Evolutionary conservation across 2,888 invertebrate genomes (phyloP).

Genomic region (Gandaritis pyraliata): DNA sequence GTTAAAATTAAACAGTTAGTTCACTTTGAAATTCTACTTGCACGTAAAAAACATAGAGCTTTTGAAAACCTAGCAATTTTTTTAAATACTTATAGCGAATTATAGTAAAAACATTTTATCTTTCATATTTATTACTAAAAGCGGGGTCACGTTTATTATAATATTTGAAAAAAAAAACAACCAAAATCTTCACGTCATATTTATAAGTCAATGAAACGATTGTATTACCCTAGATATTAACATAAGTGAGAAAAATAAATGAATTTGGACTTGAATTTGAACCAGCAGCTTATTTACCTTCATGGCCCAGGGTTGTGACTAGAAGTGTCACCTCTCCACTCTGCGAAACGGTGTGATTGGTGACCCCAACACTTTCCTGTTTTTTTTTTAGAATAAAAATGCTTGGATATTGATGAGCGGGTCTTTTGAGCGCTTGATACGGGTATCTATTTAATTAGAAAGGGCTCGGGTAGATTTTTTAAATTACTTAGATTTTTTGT

Average conservation of each 20-base stretch:
- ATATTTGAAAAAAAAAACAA: too few relatives aligned
- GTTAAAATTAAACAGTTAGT: constrained; percentile 11
- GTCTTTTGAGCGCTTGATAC: constrained; percentile 9
- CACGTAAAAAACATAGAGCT: background rate
- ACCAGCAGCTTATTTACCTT: background rate
- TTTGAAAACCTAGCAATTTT: too few relatives aligned
- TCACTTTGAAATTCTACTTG: background rate
- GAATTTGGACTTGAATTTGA: too few relatives aligned
- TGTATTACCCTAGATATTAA: too few relatives aligned
- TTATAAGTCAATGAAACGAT: too few relatives aligned
- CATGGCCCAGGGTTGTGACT: constrained; percentile 8
- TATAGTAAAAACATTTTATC: too few relatives aligned
- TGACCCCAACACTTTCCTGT: constrained; percentile 25
- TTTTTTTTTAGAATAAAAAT: constrained; percentile 28
- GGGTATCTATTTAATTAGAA: constrained; percentile 13
- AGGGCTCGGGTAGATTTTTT: constrained; percentile 6
- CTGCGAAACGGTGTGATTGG: constrained; percentile 45
- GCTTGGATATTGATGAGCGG: constrained; percentile 24
- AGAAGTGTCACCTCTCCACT: constrained; percentile 23
- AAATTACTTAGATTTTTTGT: background rate
- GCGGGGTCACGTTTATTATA: too few relatives aligned
- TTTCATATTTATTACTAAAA: too few relatives aligned
- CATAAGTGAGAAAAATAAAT: too few relatives aligned
- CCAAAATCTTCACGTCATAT: too few relatives aligned
- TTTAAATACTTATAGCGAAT: too few relatives aligned